Base-by-base conservation (phyloP, 2,888 invertebrate species). In the Tineola bisselliella region DNA sequence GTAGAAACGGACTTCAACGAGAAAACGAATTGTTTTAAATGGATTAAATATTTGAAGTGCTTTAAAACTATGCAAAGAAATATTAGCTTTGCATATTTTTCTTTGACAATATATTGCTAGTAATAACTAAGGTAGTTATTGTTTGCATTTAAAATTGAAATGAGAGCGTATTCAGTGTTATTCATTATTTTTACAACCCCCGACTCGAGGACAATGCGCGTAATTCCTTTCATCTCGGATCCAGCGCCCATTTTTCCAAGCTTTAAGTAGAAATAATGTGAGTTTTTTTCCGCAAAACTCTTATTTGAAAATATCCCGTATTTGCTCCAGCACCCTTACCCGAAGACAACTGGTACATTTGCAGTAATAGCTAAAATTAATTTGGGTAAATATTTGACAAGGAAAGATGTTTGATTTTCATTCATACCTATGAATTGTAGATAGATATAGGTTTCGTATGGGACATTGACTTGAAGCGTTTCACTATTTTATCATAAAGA, bases 231-330 rank as follows among this genome's bases (percentile, higher is more conserved):
- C 58, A 58, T 58, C 58, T 58, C 15, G 58, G 33, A 33, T 33
- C 33, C 58, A 58, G 58, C 58, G 58, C 58, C 33, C 58, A 33
- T 58, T 58, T 58, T 58, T 17, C 58, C 33, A 31, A 33, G 54
- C 58, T 58, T 58, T 58, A 58, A 58, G 58, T 58, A 58, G 58
- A 17, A 58, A 58, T 58, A 33, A 58, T 58, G 58, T 33, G 54
- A 54, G 58, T 15, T 58, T 58, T n/a, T 58, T 31, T 33, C 33
- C 13, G 33, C 31, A 33, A 58, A 33, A 58, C 58, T 58, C 58
- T 31, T 33, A 58, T 58, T 58, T 58, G 58, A 33, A 56, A 58
- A 58, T 58, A 58, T 58, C 33, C 58, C 31, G 31, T 33, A 33
- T 58, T 58, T 31, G 25, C 19, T 11, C 54, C 19, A 25, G 25